A percentile compares a stretch with the other conserved stretches of the same genome.
These are phyloP conservation scores for Caenorhabditis sinica DNA, from an alignment of 2,888 invertebrate genomes.

Conservation along the genomic window DNA sequence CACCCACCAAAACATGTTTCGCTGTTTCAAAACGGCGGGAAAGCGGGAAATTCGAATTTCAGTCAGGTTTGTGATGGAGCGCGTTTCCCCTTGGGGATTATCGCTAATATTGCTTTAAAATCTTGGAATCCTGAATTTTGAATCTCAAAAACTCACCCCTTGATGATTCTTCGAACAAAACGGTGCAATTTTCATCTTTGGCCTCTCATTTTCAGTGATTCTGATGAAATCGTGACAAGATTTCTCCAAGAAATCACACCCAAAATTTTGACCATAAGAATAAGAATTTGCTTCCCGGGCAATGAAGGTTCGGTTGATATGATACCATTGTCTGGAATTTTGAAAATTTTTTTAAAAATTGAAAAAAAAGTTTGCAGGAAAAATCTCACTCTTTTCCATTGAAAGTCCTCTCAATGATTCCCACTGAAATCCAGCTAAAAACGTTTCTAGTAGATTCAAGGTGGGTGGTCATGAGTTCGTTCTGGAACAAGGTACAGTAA, in stretches of 20 bases:
- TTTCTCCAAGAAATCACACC: slow-evolving; percentile 71
- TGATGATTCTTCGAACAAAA: slow-evolving; percentile 44
- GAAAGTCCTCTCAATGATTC: slow-evolving; percentile 76
- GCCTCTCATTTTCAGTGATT: background rate
- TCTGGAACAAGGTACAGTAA: slow-evolving; percentile 63
- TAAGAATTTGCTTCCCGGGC: slow-evolving; percentile 66
- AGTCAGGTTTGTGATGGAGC: too few relatives aligned
- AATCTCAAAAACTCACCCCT: slow-evolving; percentile 18
- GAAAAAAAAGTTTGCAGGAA: background rate
- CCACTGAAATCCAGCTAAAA: slow-evolving; percentile 75
- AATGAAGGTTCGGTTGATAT: slow-evolving; percentile 62
- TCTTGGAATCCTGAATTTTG: too few relatives aligned
- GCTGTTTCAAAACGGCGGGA: too few relatives aligned
- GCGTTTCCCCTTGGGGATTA: too few relatives aligned
- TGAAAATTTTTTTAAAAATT: background rate
- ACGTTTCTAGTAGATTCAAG: slow-evolving; percentile 69
- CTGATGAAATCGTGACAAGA: slow-evolving; percentile 73
- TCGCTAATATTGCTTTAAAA: too few relatives aligned
- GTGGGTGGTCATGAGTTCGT: slow-evolving; percentile 79
- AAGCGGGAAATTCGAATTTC: too few relatives aligned
- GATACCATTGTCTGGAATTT: slow-evolving; percentile 75
- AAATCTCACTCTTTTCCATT: slow-evolving; percentile 67
- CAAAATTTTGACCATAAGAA: slow-evolving; percentile 71
- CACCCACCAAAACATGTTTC: too few relatives aligned
- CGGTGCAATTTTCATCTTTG: slow-evolving; percentile 14